These are phyloP conservation scores for Cygnus atratus DNA, from an alignment of 2,113 vertebrate genomes.

Conservation along the genomic window DNA sequence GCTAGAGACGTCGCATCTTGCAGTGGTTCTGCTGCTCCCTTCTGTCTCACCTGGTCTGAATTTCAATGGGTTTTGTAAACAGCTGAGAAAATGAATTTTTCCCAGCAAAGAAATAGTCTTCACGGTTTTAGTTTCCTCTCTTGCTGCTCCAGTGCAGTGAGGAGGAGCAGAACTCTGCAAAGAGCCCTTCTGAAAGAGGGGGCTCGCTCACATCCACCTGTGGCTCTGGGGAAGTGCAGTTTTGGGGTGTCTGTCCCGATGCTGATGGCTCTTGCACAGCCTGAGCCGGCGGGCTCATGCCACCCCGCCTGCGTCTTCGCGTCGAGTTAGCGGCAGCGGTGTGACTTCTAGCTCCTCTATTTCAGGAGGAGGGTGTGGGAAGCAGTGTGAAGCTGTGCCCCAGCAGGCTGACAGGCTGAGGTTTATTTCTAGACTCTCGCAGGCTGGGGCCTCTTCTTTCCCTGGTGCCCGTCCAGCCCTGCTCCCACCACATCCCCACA, in stretches of 20 bases:
- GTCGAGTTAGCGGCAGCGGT: background rate
- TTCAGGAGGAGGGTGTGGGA: constrained; percentile 1
- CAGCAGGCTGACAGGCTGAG: background rate
- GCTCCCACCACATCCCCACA: background rate
- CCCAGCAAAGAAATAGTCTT: background rate
- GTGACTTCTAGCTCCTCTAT: constrained; percentile 5
- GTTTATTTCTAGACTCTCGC: background rate
- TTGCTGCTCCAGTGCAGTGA: background rate
- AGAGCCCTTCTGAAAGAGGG: background rate
- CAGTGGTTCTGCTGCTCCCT: background rate
- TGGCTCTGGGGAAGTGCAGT: background rate
- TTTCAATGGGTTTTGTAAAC: background rate
- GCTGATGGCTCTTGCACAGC: background rate
- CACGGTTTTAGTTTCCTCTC: background rate
- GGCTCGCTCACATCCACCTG: background rate
- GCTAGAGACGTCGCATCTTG: background rate
- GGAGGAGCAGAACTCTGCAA: background rate
- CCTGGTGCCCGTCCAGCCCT: background rate
- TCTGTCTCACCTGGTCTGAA: background rate
- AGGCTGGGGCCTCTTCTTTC: background rate
- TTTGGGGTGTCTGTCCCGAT: background rate
- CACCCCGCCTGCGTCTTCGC: background rate
- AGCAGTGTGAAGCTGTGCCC: background rate
- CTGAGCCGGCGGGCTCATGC: background rate
- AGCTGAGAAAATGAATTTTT: background rate